These are phyloP conservation scores for Pogonognathellus flavescens DNA, from an alignment of 1,140 invertebrate genomes.

Conservation along the genomic window DNA sequence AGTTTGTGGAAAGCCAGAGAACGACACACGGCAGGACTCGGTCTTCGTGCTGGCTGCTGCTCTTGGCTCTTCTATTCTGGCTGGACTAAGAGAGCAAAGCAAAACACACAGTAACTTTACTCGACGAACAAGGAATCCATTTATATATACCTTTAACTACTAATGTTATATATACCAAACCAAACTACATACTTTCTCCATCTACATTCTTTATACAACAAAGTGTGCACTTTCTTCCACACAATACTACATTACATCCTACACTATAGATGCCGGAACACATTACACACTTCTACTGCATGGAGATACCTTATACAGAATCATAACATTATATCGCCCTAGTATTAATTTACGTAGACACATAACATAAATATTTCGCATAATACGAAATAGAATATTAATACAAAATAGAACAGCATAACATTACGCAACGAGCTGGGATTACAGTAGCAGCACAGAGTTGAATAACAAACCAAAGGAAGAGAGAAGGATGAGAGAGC, in stretches of 20 bases:
- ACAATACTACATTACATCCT: no score
- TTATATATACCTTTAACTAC: constrained; percentile 6
- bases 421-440: neutral
- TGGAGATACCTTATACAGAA: neutral
- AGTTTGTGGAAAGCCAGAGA: constrained; percentile 46
- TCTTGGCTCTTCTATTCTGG: neutral
- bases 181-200: neutral
- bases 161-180: neutral
- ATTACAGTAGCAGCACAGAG: neutral
- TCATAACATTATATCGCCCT: neutral
- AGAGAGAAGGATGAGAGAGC: neutral
- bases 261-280: no score
- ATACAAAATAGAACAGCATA: constrained; percentile 11
- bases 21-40: constrained; percentile 9
- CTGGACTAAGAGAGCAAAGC: constrained; percentile 20
- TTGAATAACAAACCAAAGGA: neutral
- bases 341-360: constrained; percentile 18
- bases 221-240: neutral
- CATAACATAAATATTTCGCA: constrained; percentile 30
- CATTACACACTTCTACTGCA: no score
- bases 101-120: constrained; percentile 37
- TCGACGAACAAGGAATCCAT: constrained; percentile 26
- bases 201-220: neutral
- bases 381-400: constrained; percentile 23
- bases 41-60: no score